These are phyloP conservation scores for Tragelaphus scriptus DNA, from an alignment of 2,113 vertebrate species.

Conservation along the genomic window DNA sequence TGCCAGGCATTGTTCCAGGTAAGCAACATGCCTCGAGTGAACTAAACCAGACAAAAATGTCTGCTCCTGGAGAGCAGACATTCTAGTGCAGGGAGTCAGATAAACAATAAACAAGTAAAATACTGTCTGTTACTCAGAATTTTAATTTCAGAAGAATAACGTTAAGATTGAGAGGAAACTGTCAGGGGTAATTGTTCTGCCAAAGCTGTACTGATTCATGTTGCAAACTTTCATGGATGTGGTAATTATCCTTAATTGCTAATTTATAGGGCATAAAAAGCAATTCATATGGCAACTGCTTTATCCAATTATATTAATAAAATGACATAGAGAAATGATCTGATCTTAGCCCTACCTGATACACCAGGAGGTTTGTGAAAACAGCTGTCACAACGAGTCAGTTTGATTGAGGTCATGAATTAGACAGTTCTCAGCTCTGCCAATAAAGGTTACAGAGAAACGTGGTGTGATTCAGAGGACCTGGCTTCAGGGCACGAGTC, in stretches of 20 bases:
- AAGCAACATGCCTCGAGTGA: not conserved
- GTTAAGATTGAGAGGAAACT: slow-evolving; percentile 48
- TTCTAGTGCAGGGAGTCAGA: not conserved
- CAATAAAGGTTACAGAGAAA: slow-evolving; percentile 34
- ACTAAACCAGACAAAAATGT: not conserved
- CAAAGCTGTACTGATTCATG: slow-evolving; percentile 46
- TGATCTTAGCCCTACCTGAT: slow-evolving; percentile 50
- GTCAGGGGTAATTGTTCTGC: slow-evolving; percentile 55
- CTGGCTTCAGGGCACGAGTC: slow-evolving; percentile 11
- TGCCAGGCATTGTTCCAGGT: not conserved
- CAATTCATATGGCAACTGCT: slow-evolving; percentile 42
- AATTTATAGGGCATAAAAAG: slow-evolving; percentile 65
- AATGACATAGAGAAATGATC: slow-evolving; percentile 16
- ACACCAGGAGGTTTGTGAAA: slow-evolving; percentile 37
- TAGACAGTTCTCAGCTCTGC: slow-evolving; percentile 53
- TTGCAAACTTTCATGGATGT: slow-evolving; percentile 47
- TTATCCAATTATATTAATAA: slow-evolving; percentile 11
- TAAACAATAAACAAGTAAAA: slow-evolving; percentile 20
- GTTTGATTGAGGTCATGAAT: slow-evolving; percentile 43
- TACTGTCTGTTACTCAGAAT: slow-evolving; percentile 26
- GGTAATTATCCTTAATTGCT: slow-evolving; percentile 73
- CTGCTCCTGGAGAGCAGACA: not conserved
- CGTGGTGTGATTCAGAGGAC: slow-evolving; percentile 15
- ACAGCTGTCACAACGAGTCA: slow-evolving; percentile 54
- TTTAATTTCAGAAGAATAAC: slow-evolving; percentile 52